These are phyloP conservation scores for Aphaenogaster rudis DNA, from an alignment of 1,140 invertebrate genomes.

Conservation along the genomic window DNA sequence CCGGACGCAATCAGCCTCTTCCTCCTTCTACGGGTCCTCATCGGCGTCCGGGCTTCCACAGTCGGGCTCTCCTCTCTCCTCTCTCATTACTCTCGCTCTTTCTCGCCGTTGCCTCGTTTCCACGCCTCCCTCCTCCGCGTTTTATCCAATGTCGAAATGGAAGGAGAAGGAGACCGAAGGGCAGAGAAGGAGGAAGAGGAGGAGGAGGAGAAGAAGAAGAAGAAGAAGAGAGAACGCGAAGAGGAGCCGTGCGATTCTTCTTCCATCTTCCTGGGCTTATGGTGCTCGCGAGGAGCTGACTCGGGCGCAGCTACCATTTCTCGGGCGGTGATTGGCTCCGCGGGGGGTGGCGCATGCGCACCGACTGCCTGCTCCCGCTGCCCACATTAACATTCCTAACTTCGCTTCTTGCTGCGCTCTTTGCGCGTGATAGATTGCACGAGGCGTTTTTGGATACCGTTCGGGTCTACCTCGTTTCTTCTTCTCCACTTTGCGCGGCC, in stretches of 20 bases:
- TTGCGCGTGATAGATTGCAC: slow-evolving; percentile 84
- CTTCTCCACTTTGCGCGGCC: slow-evolving; percentile 69
- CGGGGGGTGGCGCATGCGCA: slow-evolving; percentile 84
- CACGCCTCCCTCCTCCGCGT: slow-evolving; percentile 59
- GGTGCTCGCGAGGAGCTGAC: slow-evolving; percentile 78
- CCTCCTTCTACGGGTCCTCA: slow-evolving; percentile 65
- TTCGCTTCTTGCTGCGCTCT: slow-evolving; percentile 82
- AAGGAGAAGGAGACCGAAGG: slow-evolving; percentile 9
- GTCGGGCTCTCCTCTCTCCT: slow-evolving; percentile 42
- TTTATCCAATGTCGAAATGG: slow-evolving; percentile 63
- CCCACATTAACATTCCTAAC: slow-evolving; percentile 85
- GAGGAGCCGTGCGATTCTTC: slow-evolving; percentile 70
- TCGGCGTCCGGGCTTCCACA: slow-evolving; percentile 54
- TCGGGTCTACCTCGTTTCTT: slow-evolving; percentile 57
- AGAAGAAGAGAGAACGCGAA: slow-evolving; percentile 54
- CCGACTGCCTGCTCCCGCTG: slow-evolving; percentile 77
- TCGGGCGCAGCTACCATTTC: slow-evolving; percentile 85
- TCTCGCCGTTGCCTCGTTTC: slow-evolving; percentile 29
- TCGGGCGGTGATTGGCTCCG: slow-evolving; percentile 86
- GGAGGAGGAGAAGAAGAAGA: slow-evolving; percentile 20
- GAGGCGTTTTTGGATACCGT: slow-evolving; percentile 78
- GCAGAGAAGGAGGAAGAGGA: slow-evolving; percentile 33
- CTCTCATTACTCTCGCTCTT: slow-evolving; percentile 60
- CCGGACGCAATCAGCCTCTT: slow-evolving; percentile 80
- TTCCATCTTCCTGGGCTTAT: slow-evolving; percentile 75